phyloP scores from a whole-genome alignment of 1,140 invertebrate genomes.

The Drosophila ironensis region DNA sequence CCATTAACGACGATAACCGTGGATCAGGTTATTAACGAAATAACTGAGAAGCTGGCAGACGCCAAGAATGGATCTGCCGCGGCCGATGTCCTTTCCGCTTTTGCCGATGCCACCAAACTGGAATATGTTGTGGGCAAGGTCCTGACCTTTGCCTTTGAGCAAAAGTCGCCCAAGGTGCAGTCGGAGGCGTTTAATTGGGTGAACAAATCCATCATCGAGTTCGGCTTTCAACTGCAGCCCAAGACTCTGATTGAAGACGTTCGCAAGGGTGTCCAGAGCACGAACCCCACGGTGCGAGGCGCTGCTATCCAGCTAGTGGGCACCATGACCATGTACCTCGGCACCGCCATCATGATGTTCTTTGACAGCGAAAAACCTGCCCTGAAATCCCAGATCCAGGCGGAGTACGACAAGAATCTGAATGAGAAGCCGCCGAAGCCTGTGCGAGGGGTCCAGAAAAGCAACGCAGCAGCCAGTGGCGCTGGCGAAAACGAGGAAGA shows the following conservation, averaged over 20 bases:
- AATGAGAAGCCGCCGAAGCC: slow-evolving; percentile 88
- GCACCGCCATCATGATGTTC: slow-evolving; percentile 88
- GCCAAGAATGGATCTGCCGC: slow-evolving; percentile 89
- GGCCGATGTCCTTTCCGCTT: slow-evolving; percentile 87
- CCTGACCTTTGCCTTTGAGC: slow-evolving; percentile 89
- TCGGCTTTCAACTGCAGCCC: slow-evolving; percentile 89
- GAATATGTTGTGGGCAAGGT: slow-evolving; percentile 89
- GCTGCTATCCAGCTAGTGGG: slow-evolving; percentile 86
- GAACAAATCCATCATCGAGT: slow-evolving; percentile 89
- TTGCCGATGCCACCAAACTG: slow-evolving; percentile 90
- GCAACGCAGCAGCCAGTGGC: slow-evolving; percentile 1
- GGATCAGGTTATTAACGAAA: slow-evolving; percentile 89
- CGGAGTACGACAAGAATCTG: slow-evolving; percentile 92
- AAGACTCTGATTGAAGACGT: slow-evolving; percentile 91
- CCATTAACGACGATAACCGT: slow-evolving; percentile 88
- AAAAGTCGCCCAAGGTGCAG: slow-evolving; percentile 96
- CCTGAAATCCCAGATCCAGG: slow-evolving; percentile 92
- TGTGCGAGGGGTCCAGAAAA: slow-evolving; percentile 84
- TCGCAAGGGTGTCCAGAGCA: slow-evolving; percentile 92
- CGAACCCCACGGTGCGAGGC: slow-evolving; percentile 91
- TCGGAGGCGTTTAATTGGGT: slow-evolving; percentile 92
- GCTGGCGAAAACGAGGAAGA: slow-evolving; percentile 83
- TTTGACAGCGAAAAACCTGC: slow-evolving; percentile 95
- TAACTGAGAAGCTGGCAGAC: slow-evolving; percentile 93
- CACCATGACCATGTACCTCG: slow-evolving; percentile 91